Percentiles rank a stretch among this genome's conserved stretches.
Conservation (phyloP, 2,888 invertebrate genomes). For the Pandemis heparana region DNA sequence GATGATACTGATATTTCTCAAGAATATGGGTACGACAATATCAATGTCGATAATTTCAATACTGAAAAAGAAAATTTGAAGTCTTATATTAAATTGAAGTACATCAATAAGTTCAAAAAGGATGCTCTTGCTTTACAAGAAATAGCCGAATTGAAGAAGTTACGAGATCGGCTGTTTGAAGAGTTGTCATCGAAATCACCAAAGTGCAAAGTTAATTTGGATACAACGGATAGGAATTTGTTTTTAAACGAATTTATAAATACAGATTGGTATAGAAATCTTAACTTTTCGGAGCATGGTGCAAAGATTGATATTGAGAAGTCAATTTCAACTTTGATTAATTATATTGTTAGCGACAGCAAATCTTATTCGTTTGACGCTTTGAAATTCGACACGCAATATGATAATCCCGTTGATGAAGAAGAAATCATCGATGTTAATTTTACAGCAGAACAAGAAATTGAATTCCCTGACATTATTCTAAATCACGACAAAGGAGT, state of each 20-base stretch:
- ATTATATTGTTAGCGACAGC: conserved; percentile 57
- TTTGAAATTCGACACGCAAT: conserved; percentile 54
- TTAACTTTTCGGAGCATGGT: conserved; percentile 39
- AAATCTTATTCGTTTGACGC: conserved; percentile 60
- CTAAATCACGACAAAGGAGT: conserved; percentile 59
- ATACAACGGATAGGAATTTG: conserved; percentile 50
- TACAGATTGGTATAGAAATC: conserved; percentile 53
- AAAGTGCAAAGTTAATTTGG: conserved; percentile 34
- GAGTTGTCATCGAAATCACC: conserved; percentile 44
- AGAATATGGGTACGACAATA: conserved; percentile 55
- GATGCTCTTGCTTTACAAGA: conserved; percentile 50
- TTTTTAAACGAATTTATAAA: conserved; percentile 51
- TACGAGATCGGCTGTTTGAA: conserved; percentile 49
- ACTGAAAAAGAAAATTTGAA: conserved; percentile 52
- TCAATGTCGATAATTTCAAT: conserved; percentile 54
- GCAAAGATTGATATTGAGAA: conserved; percentile 55
- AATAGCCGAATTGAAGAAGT: conserved; percentile 55
- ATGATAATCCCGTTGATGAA: conserved; percentile 47
- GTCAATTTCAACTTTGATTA: conserved; percentile 57
- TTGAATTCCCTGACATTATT: conserved; percentile 62
- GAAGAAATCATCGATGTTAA: conserved; percentile 52
- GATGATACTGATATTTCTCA: conserved; percentile 53
- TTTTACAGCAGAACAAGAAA: conserved; percentile 56
- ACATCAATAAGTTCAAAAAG: conserved; percentile 47
- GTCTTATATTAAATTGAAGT: conserved; percentile 61